Conservation (phyloP, 2,797 vertebrate species). For the Squalus acanthias region DNA sequence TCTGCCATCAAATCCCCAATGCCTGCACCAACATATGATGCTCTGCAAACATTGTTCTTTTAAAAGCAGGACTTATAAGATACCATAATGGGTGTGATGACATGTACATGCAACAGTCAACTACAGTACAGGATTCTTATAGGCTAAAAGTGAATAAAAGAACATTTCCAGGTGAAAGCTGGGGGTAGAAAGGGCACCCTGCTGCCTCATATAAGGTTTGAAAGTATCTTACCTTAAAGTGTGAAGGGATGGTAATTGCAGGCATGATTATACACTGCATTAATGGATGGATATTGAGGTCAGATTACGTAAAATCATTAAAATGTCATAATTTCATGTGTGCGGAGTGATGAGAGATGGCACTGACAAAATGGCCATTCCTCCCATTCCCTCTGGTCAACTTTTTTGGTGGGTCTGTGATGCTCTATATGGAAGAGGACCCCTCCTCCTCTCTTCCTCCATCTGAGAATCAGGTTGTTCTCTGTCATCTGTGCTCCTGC, state of each 20-base stretch:
- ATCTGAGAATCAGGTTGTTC: too few relatives aligned
- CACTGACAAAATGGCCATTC: too few relatives aligned
- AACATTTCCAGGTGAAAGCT: neutral
- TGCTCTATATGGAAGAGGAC: too few relatives aligned
- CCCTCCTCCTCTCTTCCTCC: too few relatives aligned
- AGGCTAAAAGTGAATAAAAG: neutral
- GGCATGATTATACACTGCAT: neutral
- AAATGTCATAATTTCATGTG: neutral
- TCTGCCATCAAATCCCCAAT: neutral
- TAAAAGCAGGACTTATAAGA: neutral
- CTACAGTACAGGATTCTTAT: neutral
- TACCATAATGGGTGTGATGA: neutral
- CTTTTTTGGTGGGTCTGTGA: too few relatives aligned
- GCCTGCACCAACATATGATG: neutral
- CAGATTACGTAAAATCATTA: neutral
- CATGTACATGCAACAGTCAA: too few relatives aligned
- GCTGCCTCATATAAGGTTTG: neutral
- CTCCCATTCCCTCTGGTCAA: too few relatives aligned
- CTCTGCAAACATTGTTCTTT: neutral
- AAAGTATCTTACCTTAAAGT: neutral
- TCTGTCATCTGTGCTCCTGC: too few relatives aligned
- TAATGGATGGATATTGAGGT: neutral
- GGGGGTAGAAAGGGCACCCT: neutral
- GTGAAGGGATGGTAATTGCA: neutral
- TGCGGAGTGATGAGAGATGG: neutral